phyloP scores from a whole-genome alignment of 2,888 invertebrate species.

The Drosophila hawaiiensis region DNA sequence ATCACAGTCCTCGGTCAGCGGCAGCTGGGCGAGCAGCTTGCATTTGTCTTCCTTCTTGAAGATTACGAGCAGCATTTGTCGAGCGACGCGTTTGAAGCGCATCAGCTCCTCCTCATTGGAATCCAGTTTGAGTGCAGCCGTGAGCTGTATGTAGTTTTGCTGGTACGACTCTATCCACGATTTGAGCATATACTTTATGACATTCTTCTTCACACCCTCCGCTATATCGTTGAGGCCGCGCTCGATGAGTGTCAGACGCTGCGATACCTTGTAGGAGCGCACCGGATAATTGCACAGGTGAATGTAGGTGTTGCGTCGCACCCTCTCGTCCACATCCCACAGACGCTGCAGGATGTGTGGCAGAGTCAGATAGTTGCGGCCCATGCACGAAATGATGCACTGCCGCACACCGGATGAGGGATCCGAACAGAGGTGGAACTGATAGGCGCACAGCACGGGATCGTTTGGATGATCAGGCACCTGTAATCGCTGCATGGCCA shows the following conservation, averaged over 20 bases:
- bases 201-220: conserved; percentile 86
- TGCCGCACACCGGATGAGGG: conserved; percentile 90
- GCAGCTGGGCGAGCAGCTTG: conserved; percentile 85
- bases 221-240: conserved; percentile 88
- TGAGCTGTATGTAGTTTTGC: conserved; percentile 89
- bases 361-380: conserved; percentile 90
- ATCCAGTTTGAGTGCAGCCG: conserved; percentile 91
- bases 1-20: conserved; percentile 82
- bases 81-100: conserved; percentile 87
- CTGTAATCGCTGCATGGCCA: conserved; percentile 92
- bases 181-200: conserved; percentile 87
- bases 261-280: conserved; percentile 87
- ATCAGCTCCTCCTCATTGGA: conserved; percentile 88
- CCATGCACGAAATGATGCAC: conserved; percentile 90
- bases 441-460: conserved; percentile 90
- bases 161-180: conserved; percentile 91
- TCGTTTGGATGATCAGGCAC: conserved; percentile 91
- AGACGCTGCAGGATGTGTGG: conserved; percentile 90
- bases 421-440: conserved; percentile 90
- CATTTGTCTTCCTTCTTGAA: conserved; percentile 86
- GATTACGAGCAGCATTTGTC: conserved; percentile 86
- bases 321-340: conserved; percentile 91
- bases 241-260: conserved; percentile 88
- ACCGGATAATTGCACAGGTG: conserved; percentile 85
- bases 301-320: conserved; percentile 87